Base-by-base conservation (phyloP, 2,113 vertebrate genomes). In the Sphaerodactylus townsendi region DNA sequence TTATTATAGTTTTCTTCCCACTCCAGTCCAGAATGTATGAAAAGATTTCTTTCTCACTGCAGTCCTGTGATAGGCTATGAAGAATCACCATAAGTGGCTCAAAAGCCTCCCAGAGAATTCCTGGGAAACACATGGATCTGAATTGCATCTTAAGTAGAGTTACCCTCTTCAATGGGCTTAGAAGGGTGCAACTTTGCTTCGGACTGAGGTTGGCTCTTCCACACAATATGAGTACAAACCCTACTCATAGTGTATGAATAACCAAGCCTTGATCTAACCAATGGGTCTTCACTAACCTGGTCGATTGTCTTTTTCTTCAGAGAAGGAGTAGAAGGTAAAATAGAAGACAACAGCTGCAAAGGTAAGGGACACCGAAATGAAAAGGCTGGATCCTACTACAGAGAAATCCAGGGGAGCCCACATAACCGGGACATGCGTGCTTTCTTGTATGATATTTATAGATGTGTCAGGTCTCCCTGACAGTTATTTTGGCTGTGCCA, bases 391-490 rank as follows among this genome's bases (percentile, higher is more conserved):
- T 56, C 87, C 66, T 81, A 87, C 82, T 0, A 87, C 79, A 53
- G 86, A 72, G 37, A 93, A 62, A 65, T 79, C 88, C 35, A 88
- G 87, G 7, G 89, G 6, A 8, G 86, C 0, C 87, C 89, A 85
- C 94, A 93, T 91, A 28, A 83, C 86, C 87, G 21, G 86, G 68
- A 74, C 21, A 68, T 9, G 41, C 66, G 28, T 19, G 72, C 86
- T 84, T 68, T 85, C 64, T 25, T 71, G 75, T 68, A 62, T 83
- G 81, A 48, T 88, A 91, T 91, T 91, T 91, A 91, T 91, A 89
- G 88, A 66, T 35, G 65, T 50, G 46, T 41, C 59, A 41, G 59
- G 19, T 70, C 37, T 56, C 70, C 35, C 73, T 13, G 50, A 82
- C 84, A 88, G 90, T 84, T 86, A 79, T 70, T 80, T 79, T 62